Percentiles rank a stretch among this genome's conserved stretches.
These are phyloP conservation scores for Brachyrhaphis roseni DNA, from an alignment of 2,797 vertebrate genomes.

Conservation along the genomic window DNA sequence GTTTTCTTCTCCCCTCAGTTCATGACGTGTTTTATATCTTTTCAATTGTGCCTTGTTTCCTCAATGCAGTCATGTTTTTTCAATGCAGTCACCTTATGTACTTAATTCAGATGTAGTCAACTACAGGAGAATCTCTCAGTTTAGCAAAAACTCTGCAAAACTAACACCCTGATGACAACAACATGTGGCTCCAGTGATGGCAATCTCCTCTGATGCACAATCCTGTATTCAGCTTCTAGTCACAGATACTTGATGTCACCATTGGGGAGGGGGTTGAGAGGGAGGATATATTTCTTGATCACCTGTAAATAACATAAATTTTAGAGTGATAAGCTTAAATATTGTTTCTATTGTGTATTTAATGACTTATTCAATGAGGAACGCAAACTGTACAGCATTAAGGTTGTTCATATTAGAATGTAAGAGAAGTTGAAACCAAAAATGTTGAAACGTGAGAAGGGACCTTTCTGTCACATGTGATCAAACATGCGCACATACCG, in stretches of 20 bases:
- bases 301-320: conserved; percentile 72
- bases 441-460: conserved; percentile 40
- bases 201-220: conserved; percentile 73
- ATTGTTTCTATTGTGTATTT: conserved; percentile 53
- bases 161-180: conserved; percentile 58
- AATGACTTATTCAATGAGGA: conserved; percentile 39
- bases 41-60: conserved; percentile 81
- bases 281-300: conserved; percentile 45
- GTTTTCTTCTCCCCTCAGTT: conserved; percentile 40
- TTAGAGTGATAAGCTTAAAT: conserved; percentile 38
- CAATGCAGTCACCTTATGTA: conserved; percentile 79
- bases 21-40: conserved; percentile 57
- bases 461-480: conserved; percentile 39
- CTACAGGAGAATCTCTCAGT: conserved; percentile 65
- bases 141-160: conserved; percentile 69
- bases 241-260: conserved; percentile 80
- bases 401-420: conserved; percentile 39
- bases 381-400: conserved; percentile 37
- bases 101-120: conserved; percentile 71
- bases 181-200: conserved; percentile 68
- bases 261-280: not conserved
- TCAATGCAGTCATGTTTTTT: conserved; percentile 73
- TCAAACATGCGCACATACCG: conserved; percentile 18
- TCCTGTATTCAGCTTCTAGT: conserved; percentile 65
- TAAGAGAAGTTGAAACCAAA: conserved; percentile 37